These are phyloP conservation scores for Mystacornis crossleyi DNA, from an alignment of 2,113 vertebrate species.

Conservation along the genomic window DNA sequence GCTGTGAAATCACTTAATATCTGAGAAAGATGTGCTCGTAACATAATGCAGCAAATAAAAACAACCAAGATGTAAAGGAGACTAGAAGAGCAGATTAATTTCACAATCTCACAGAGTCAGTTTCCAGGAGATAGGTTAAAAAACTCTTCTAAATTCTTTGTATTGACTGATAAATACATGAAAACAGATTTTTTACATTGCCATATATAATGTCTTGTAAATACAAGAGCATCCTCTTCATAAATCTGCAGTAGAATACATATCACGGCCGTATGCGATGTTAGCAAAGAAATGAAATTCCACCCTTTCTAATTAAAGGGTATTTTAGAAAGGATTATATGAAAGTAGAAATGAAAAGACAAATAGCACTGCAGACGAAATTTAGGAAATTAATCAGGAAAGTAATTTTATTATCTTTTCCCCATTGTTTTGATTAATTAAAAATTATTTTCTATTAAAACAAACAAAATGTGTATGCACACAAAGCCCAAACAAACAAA, in stretches of 20 bases:
- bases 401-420: not conserved
- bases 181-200: not conserved
- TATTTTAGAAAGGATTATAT: not conserved
- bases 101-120: not conserved
- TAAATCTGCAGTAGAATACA: not conserved
- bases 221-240: not conserved
- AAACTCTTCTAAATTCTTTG: not conserved
- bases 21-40: not conserved
- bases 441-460: not conserved
- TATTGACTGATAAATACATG: not conserved
- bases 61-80: slow-evolving; percentile 48
- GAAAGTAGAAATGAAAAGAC: not conserved
- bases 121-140: slow-evolving; percentile 27
- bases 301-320: not conserved
- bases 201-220: not conserved
- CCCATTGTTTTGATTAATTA: not conserved
- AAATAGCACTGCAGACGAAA: not conserved
- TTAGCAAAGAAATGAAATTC: not conserved
- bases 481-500: not conserved
- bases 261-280: not conserved
- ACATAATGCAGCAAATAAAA: slow-evolving; percentile 54
- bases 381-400: not conserved
- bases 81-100: slow-evolving; percentile 8
- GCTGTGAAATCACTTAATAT: not conserved
- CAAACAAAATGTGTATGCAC: not conserved